These are phyloP conservation scores for Myodes glareolus DNA, from an alignment of 2,113 vertebrate species.

Conservation along the genomic window DNA sequence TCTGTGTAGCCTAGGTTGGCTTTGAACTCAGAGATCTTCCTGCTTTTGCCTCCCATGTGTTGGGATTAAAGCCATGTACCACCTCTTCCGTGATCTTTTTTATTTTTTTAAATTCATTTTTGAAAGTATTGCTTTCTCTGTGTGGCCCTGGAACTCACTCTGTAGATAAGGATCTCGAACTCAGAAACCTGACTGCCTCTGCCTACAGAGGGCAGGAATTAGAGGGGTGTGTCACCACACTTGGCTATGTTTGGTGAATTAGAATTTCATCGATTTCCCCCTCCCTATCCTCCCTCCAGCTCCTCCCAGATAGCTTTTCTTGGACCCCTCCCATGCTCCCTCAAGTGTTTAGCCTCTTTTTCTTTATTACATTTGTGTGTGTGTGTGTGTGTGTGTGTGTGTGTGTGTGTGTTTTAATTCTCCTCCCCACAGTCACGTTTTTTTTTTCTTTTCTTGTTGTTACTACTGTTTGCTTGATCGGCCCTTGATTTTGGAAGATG, in stretches of 20 bases:
- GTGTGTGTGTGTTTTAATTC: not conserved
- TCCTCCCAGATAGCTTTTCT: not conserved
- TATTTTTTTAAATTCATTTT: not conserved
- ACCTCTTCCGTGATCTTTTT: not conserved
- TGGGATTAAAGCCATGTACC: no score
- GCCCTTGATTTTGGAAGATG: not conserved
- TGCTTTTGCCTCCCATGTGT: no score
- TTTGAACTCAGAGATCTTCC: no score
- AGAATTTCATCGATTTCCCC: not conserved
- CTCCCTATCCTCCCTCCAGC: no score
- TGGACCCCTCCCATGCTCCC: not conserved
- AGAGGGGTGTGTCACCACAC: not conserved
- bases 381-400: no score
- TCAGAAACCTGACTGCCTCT: not conserved
- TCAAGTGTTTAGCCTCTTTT: not conserved
- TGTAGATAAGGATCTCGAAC: not conserved
- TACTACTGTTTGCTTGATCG: fast-evolving
- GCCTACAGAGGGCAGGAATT: not conserved
- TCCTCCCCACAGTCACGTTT: no score
- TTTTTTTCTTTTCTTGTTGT: not conserved
- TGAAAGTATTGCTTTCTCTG: not conserved
- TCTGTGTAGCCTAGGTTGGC: no score
- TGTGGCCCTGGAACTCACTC: not conserved
- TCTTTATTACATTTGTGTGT: not conserved
- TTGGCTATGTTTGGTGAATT: not conserved